phyloP scores from a whole-genome alignment of 2,797 vertebrate species.

The Champsocephalus gunnari region DNA sequence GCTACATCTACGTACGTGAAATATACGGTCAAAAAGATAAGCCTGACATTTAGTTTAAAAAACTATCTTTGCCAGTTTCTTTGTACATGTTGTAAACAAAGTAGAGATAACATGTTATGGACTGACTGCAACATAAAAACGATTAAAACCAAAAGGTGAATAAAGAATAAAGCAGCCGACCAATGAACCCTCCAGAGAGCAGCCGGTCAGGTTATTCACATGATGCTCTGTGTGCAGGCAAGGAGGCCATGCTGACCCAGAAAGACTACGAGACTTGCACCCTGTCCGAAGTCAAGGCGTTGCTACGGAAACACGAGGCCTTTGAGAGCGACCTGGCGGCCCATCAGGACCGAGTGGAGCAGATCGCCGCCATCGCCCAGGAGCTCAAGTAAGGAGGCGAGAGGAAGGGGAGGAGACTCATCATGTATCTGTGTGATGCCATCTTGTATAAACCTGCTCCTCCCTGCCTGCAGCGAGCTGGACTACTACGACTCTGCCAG shows the following conservation, averaged over 20 bases:
- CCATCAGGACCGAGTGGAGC: slow-evolving; percentile 96
- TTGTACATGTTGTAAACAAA: no score
- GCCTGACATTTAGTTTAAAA: not conserved
- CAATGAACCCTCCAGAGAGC: not conserved
- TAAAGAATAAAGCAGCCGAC: not conserved
- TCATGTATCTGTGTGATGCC: not conserved
- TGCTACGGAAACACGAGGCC: slow-evolving; percentile 94
- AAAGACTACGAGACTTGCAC: slow-evolving; percentile 92
- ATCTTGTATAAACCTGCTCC: not conserved
- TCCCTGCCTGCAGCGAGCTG: slow-evolving; percentile 85
- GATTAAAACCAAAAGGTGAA: no score
- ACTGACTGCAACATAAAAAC: no score
- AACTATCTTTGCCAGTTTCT: not conserved
- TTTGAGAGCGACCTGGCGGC: slow-evolving; percentile 97
- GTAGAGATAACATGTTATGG: no score
- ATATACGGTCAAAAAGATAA: no score
- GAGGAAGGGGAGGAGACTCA: not conserved
- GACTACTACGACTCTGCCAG: slow-evolving; percentile 94
- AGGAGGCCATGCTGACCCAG: slow-evolving; percentile 92
- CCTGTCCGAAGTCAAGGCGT: slow-evolving; percentile 93
- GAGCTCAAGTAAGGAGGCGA: slow-evolving; percentile 90
- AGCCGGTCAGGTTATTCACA: not conserved
- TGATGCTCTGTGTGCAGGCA: slow-evolving; percentile 78
- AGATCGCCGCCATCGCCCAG: slow-evolving; percentile 96
- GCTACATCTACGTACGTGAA: no score